Evolutionary conservation across 2,888 invertebrate species (phyloP), one percentile per base, ranked within the genome.

Genomic region (Meganola albula): DNA sequence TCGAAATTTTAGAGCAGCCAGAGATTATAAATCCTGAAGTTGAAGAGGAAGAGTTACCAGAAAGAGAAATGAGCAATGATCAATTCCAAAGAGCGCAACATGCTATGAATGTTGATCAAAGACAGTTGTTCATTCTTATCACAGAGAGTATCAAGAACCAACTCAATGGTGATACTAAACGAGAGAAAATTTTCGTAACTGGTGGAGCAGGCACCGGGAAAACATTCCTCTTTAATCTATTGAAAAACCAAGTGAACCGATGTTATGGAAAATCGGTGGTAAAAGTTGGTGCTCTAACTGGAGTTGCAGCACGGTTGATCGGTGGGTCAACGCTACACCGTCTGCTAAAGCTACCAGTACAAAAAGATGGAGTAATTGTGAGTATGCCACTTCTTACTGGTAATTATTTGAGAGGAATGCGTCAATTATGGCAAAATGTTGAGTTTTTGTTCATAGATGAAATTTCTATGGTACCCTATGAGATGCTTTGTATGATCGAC

Each of bases 261-360:
- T 55, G 51, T 24, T 51, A 55, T 27, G 43, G 35, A 12, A 48
- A 55, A 23, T 11, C 25, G 18, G 50, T 27, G n/a, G 47, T 53
- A 14, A 53, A 53, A 45, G 50, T 56, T 1, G 44, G 52, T 24
- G 40, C 63, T 12, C 44, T 58, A n/a, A 63, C 62, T 20, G 62
- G 60, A 13, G 64, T 63, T 22, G 62, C 63, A 37, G 60, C 63
- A 4, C 30, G 50, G 7, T 41, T 59, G 22, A 38, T 58, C 1
- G 31, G 29, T 33, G 53, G 45, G 12, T 11, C 41, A 9, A 34
- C 24, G 10, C 3, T 34, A 23, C 49, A 54, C 28, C 16, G 35
- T 34, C 29, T 33, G 14, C 16, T 54, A 27, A 53, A 49, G 37
- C 16, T 33, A 16, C 32, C 48, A 26, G 50, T 58, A 37, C 52